Percentiles rank a stretch among this genome's conserved stretches.
phyloP scores from a whole-genome alignment of 64 coral and sea anemone species.

The Hydrozoanthus tunicans region DNA sequence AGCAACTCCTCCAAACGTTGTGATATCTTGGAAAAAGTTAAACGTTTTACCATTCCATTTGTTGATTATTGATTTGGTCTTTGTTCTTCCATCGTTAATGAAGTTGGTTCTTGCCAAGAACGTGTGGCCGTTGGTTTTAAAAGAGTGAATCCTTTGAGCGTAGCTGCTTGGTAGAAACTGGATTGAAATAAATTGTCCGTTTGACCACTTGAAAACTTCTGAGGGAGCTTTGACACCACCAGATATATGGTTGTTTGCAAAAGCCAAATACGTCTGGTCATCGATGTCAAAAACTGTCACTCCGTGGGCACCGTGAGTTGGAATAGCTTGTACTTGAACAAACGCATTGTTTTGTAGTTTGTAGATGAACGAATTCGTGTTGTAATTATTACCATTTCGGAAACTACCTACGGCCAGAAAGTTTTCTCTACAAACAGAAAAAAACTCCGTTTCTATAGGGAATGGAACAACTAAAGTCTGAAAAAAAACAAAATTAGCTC shows the following conservation, averaged over 20 bases:
- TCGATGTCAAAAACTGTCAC: constrained; percentile 11
- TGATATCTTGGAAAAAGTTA: constrained; percentile 48
- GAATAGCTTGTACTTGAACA: constrained; percentile 24
- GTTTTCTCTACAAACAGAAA: constrained; percentile 18
- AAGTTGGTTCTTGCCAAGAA: constrained; percentile 35
- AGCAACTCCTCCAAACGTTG: constrained; percentile 30
- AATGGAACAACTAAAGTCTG: constrained; percentile 7
- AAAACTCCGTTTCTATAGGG: background rate
- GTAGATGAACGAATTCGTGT: constrained; percentile 44
- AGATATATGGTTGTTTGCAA: constrained; percentile 14
- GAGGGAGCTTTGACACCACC: background rate
- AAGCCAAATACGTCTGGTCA: background rate
- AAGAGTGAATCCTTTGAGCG: constrained; percentile 13
- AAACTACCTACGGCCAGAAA: constrained; percentile 14
- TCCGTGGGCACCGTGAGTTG: constrained; percentile 7
- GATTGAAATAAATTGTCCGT: background rate
- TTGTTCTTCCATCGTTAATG: background rate
- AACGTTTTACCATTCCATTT: constrained; percentile 50
- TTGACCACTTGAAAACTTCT: constrained; percentile 27
- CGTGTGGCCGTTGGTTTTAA: constrained; percentile 38
- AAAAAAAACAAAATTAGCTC: background rate
- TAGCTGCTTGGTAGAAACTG: constrained; percentile 6
- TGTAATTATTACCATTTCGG: background rate
- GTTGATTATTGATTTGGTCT: constrained; percentile 36
- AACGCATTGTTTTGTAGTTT: constrained; percentile 31